A percentile compares a stretch with the other conserved stretches of the same genome.
Evolutionary conservation across 2,113 vertebrate genomes (phyloP).

Genomic region (Cavia porcellus): DNA sequence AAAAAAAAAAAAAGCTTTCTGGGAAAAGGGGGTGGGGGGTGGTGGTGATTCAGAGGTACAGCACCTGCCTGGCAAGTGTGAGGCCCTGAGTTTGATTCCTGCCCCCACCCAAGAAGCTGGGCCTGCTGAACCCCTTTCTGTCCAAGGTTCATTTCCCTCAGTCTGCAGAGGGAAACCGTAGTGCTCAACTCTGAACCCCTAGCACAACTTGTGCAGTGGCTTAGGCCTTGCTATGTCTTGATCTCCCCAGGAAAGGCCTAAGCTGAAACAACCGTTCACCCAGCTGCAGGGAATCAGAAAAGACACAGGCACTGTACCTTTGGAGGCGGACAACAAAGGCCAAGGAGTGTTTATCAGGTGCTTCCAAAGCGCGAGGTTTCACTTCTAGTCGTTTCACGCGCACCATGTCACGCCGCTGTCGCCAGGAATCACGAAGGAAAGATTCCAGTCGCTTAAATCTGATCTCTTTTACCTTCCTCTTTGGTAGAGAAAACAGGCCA

Average conservation of each 20-base stretch:
- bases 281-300: neutral
- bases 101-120: neutral
- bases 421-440: conserved; percentile 91
- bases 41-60: no score
- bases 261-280: neutral
- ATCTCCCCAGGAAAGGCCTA: neutral
- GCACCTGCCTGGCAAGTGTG: neutral
- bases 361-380: conserved; percentile 83
- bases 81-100: neutral
- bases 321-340: conserved; percentile 93
- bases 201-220: neutral
- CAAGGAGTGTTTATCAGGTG: conserved; percentile 89
- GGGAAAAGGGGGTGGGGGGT: no score
- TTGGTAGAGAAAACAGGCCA: conserved; percentile 78
- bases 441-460: conserved; percentile 94
- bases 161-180: neutral
- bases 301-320: conserved; percentile 87
- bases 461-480: conserved; percentile 89
- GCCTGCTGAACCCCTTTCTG: neutral
- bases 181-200: neutral
- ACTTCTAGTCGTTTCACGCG: conserved; percentile 88
- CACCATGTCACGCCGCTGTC: conserved; percentile 87
- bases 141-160: neutral
- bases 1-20: no score
- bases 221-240: neutral